Percentiles rank a stretch among this genome's conserved stretches.
These are phyloP conservation scores for Microcebus murinus DNA, from an alignment of 2,113 vertebrate genomes.

Conservation along the genomic window DNA sequence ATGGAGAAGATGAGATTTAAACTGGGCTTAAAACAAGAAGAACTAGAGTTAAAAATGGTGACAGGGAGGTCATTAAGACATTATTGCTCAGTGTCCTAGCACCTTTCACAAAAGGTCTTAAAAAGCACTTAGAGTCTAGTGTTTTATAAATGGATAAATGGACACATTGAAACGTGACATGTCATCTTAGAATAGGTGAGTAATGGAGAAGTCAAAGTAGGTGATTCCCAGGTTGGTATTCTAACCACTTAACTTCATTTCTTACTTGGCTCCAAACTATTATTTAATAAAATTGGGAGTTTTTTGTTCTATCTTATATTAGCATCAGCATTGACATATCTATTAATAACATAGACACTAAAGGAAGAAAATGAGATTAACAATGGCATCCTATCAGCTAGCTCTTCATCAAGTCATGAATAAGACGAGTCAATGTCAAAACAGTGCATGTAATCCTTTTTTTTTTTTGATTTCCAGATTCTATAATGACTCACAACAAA, in stretches of 20 bases:
- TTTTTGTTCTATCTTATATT: constrained; percentile 79
- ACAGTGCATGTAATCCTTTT: constrained; percentile 73
- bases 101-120: constrained; percentile 39
- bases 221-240: constrained; percentile 12
- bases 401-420: constrained; percentile 67
- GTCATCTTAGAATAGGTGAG: constrained; percentile 30
- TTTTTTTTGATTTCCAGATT: constrained; percentile 80
- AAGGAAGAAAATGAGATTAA: constrained; percentile 84
- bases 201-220: constrained; percentile 2
- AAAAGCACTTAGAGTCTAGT: background rate
- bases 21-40: background rate
- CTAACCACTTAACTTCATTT: constrained; percentile 38
- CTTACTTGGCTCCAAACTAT: constrained; percentile 63
- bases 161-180: background rate
- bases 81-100: background rate
- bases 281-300: constrained; percentile 48
- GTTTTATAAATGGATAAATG: constrained; percentile 30
- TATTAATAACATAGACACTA: constrained; percentile 83
- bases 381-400: constrained; percentile 59
- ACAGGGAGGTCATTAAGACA: background rate
- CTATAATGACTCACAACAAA: constrained; percentile 76
- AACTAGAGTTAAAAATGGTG: background rate
- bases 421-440: constrained; percentile 78
- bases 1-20: background rate
- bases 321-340: constrained; percentile 75